Percentiles rank a stretch among this genome's conserved stretches.
phyloP scores from a whole-genome alignment of 1,140 invertebrate species.

The Ladona fulva region DNA sequence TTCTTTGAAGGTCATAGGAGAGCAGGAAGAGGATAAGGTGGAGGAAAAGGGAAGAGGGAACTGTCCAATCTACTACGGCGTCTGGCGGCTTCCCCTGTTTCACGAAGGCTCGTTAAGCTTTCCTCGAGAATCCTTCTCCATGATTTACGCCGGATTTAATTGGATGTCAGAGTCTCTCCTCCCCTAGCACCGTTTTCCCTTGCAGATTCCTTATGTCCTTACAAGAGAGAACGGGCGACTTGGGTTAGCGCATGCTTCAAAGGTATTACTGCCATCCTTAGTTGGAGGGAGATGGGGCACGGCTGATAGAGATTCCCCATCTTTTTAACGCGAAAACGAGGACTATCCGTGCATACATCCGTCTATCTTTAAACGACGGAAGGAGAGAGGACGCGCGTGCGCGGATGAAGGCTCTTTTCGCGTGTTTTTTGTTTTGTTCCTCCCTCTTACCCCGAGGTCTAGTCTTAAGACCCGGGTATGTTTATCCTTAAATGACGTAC shows the following conservation, averaged over 20 bases:
- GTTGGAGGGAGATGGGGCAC: no score
- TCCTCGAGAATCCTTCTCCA: slow-evolving; percentile 2
- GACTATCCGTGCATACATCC: no score
- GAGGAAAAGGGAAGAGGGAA: background rate
- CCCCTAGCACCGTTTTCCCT: background rate
- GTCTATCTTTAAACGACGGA: no score
- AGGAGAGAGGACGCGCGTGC: no score
- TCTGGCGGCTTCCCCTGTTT: background rate
- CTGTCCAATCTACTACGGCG: background rate
- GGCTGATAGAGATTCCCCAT: no score
- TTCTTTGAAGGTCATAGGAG: background rate
- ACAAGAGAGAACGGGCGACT: background rate
- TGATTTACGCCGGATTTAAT: slow-evolving; percentile 9
- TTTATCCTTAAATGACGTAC: no score
- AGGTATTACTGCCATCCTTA: background rate
- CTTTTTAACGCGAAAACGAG: no score
- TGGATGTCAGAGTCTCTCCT: background rate
- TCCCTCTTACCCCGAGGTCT: no score
- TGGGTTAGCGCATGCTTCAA: background rate
- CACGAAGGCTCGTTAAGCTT: background rate
- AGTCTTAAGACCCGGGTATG: no score
- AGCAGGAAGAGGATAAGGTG: background rate
- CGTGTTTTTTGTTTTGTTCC: no score
- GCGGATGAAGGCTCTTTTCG: no score
- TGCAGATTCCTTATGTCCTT: slow-evolving; percentile 4